phyloP scores from a whole-genome alignment of 2,888 invertebrate species.

The Thymelicus acteon region DNA sequence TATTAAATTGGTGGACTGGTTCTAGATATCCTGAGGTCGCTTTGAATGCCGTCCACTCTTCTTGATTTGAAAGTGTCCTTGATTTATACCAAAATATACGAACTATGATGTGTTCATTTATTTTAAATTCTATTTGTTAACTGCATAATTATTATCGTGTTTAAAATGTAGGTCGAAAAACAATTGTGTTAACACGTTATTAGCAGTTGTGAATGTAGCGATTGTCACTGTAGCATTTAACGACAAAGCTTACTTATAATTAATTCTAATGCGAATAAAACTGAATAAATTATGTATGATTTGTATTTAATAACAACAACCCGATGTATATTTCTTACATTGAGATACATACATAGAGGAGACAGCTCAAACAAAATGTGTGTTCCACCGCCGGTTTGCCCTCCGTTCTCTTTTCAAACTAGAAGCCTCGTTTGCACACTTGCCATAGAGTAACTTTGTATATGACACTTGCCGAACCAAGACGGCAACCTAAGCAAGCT shows the following conservation, averaged over 20 bases:
- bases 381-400: no score
- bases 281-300: conserved; percentile 3
- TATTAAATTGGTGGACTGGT: conserved; percentile 15
- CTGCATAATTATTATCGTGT: conserved; percentile 6
- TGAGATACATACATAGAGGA: no score
- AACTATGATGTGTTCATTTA: conserved; percentile 67
- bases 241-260: conserved; percentile 45
- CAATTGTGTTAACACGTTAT: conserved; percentile 27
- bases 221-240: conserved; percentile 46
- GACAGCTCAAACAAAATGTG: no score
- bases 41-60: conserved; percentile 64
- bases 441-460: no score
- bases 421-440: no score
- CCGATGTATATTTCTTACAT: no score
- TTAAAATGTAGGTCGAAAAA: conserved; percentile 18
- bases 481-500: no score
- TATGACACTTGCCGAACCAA: no score
- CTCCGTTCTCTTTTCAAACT: no score
- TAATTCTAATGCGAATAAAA: conserved; percentile 22
- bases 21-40: neutral
- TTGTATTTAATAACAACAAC: neutral
- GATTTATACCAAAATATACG: conserved; percentile 57
- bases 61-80: conserved; percentile 58
- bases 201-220: conserved; percentile 40
- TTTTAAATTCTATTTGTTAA: conserved; percentile 42